Percentiles rank a stretch among this genome's conserved stretches.
Evolutionary conservation across 2,113 vertebrate species (phyloP).

Genomic region (Osmerus eperlanus): DNA sequence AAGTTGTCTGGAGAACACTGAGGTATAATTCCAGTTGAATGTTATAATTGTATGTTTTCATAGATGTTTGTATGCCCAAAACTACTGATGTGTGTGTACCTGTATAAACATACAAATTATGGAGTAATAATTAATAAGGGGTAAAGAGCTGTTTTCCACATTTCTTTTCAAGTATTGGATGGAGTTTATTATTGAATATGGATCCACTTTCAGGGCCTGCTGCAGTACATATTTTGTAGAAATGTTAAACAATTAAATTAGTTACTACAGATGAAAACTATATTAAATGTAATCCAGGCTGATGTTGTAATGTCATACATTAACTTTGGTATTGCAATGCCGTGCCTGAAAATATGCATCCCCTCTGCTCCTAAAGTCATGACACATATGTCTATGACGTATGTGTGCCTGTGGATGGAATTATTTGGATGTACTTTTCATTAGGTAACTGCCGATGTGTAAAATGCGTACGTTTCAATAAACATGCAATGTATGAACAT

Average conservation of each 20-base stretch:
- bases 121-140: slow-evolving; percentile 14
- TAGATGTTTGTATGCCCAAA: slow-evolving; percentile 9
- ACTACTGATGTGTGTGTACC: slow-evolving; percentile 3
- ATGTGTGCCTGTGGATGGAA: not conserved
- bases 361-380: no score
- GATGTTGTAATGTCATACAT: no score
- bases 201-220: not conserved
- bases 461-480: slow-evolving; percentile 35
- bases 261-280: no score
- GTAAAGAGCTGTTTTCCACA: no score
- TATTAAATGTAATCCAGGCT: no score
- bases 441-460: slow-evolving; percentile 32
- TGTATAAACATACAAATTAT: slow-evolving; percentile 12
- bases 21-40: slow-evolving; percentile 35
- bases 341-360: no score
- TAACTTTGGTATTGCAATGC: no score
- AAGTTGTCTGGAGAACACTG: no score
- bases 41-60: slow-evolving; percentile 19
- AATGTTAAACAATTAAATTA: no score
- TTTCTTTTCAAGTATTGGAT: not conserved
- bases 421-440: slow-evolving; percentile 13
- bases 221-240: not conserved
- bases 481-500: slow-evolving; percentile 49
- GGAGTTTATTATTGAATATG: not conserved
- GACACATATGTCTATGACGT: no score